These are phyloP conservation scores for Arctia plantaginis DNA, from an alignment of 2,888 invertebrate species.

Conservation along the genomic window DNA sequence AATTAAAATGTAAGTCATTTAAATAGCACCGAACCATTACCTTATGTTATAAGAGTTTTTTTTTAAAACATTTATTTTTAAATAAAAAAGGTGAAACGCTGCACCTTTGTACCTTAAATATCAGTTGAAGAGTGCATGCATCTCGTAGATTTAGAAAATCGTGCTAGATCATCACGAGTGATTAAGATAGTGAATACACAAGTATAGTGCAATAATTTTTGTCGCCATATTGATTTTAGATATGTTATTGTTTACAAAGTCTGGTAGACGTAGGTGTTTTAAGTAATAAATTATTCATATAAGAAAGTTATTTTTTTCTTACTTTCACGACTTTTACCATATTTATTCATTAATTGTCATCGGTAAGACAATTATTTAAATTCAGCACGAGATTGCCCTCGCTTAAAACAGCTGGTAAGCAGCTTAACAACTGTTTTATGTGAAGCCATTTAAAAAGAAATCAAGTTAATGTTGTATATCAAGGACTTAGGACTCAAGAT, in stretches of 20 bases:
- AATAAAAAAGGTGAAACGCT: background rate
- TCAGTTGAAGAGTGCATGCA: background rate
- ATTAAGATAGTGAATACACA: background rate
- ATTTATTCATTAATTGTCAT: no score
- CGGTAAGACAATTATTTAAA: no score
- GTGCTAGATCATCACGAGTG: background rate
- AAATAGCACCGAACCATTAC: background rate
- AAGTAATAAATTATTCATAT: constrained; percentile 49
- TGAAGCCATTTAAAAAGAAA: no score
- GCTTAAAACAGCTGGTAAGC: no score
- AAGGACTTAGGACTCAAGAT: no score
- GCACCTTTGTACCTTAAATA: background rate
- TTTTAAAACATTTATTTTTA: background rate
- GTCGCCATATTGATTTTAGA: constrained; percentile 20
- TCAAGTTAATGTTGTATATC: no score
- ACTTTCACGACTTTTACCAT: no score
- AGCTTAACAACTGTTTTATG: no score
- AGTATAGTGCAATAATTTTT: constrained; percentile 21
- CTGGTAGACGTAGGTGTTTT: constrained; percentile 50
- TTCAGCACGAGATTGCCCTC: no score
- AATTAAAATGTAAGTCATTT: background rate
- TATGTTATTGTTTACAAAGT: constrained; percentile 50
- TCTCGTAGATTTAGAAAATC: background rate
- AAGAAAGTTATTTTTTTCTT: constrained; percentile 1
- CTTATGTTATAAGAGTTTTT: background rate